phyloP scores from a whole-genome alignment of 2,113 vertebrate genomes.

The Recurvirostra avosetta region DNA sequence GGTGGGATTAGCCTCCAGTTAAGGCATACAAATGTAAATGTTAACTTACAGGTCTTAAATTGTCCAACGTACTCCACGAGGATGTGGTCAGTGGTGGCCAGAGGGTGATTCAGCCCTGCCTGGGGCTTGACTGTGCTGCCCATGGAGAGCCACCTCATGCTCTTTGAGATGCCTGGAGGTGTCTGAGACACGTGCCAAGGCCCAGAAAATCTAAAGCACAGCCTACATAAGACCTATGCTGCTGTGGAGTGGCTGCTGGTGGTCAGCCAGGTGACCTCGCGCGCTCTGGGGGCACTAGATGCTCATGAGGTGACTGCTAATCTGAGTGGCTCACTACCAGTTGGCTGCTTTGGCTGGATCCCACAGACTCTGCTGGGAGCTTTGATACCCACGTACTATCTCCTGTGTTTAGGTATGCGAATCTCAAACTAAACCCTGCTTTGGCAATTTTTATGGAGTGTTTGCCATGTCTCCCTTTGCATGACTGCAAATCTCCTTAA shows the following conservation, averaged over 20 bases:
- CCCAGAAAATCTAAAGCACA: neutral
- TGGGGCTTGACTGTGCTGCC: neutral
- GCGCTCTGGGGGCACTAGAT: neutral
- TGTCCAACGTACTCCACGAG: rapidly evolving
- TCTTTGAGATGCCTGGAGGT: neutral
- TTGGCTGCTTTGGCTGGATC: neutral
- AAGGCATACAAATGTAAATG: neutral
- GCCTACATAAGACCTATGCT: rapidly evolving
- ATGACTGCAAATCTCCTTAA: neutral
- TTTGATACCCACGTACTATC: neutral
- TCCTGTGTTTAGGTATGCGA: neutral
- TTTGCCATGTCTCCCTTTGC: neutral
- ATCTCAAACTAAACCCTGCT: neutral
- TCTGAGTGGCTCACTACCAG: neutral
- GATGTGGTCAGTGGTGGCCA: neutral
- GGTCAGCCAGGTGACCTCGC: neutral
- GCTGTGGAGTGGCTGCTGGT: neutral
- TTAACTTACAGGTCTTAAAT: neutral
- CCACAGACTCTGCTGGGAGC: neutral
- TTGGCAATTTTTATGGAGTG: neutral
- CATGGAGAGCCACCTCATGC: neutral
- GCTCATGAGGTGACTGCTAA: neutral
- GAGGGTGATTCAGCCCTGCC: neutral
- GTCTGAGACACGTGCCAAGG: neutral
- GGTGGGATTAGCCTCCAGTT: neutral